Base-by-base conservation (phyloP, 2,797 vertebrate species). In the Neosalanx taihuensis region DNA sequence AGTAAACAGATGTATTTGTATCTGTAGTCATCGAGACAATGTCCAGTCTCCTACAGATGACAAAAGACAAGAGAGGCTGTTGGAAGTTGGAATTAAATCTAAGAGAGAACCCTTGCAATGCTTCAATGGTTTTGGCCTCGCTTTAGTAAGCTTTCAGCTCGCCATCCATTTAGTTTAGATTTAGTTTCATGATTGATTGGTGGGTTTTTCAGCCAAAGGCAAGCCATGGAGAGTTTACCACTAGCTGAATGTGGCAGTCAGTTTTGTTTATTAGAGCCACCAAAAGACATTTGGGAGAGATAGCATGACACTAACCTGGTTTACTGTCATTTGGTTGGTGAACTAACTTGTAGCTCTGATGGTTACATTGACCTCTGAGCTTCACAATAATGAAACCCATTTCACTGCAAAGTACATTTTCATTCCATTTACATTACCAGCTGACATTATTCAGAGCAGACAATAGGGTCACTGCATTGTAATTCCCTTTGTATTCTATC, bases 181-280 rank as follows among this genome's bases (percentile, higher is more conserved):
- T 86, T 78, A 72, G 76, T 46, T 77, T 79, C 67, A 72, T 86
- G 85, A 89, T 89, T 88, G 86, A 91, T 89, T 86, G 88, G 86
- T 84, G 79, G 86, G 83, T 83, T 77, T 88, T 86, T 86, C 81
- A 84, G 83, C 87, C 82, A 80, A 83, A 86, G 76, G 78, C 77
- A 76, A 72, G 64, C 70, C 82, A 69, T 69, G 68, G 66, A 67
- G 66, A 79, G 80, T 76, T 33, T 35, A 57, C 17, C 15, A 75
- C 86, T 85, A 79, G 72, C 83, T 64, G 75, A 81, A 88, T 86
- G 86, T 88, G 85, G 83, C 85, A 89, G 89, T 89, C 89, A 88
- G 75, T 69, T 70, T 71, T 72, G 83, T 81, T 33, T 84, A 82
- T 85, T 80, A 79, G 84, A 84, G 85, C 77, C 67, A 81, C 72